Evolutionary conservation across 2,888 invertebrate genomes (phyloP).

Genomic region (Xestia rhomboidea): DNA sequence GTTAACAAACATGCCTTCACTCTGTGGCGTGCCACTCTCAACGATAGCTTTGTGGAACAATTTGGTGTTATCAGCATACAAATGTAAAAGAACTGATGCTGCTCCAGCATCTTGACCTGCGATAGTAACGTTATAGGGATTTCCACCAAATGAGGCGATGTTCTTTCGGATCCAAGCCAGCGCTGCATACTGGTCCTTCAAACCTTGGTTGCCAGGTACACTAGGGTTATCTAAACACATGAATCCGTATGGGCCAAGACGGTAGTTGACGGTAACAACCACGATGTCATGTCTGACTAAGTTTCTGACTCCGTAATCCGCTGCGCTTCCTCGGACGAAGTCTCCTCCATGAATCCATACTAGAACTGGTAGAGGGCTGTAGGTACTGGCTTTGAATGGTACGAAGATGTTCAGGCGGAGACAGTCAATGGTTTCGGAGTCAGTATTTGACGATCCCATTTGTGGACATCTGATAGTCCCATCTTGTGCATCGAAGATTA

Average conservation of each 20-base stretch:
- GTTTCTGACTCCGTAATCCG: slow-evolving; percentile 76
- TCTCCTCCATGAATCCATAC: slow-evolving; percentile 87
- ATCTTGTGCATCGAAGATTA: slow-evolving; percentile 82
- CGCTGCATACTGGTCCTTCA: slow-evolving; percentile 85
- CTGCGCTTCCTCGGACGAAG: slow-evolving; percentile 78
- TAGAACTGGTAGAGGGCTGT: slow-evolving; percentile 83
- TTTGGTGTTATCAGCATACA: slow-evolving; percentile 83
- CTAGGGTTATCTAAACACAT: slow-evolving; percentile 83
- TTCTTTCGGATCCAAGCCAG: slow-evolving; percentile 84
- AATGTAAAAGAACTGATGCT: slow-evolving; percentile 81
- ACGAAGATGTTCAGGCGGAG: slow-evolving; percentile 92
- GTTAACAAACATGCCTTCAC: slow-evolving; percentile 81
- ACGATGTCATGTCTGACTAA: slow-evolving; percentile 82
- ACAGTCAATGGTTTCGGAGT: slow-evolving; percentile 88
- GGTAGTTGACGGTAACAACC: slow-evolving; percentile 85
- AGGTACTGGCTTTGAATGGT: slow-evolving; percentile 79
- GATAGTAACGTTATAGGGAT: slow-evolving; percentile 85
- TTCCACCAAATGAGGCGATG: slow-evolving; percentile 85
- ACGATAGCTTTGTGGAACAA: slow-evolving; percentile 84
- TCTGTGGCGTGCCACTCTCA: slow-evolving; percentile 85
- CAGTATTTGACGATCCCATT: slow-evolving; percentile 60
- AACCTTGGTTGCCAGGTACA: slow-evolving; percentile 85
- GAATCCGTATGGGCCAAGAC: slow-evolving; percentile 87
- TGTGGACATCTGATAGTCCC: slow-evolving; percentile 83
- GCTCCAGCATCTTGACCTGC: slow-evolving; percentile 85